These are phyloP conservation scores for Zaprionus lineosus DNA, from an alignment of 2,888 invertebrate species.

Conservation along the genomic window DNA sequence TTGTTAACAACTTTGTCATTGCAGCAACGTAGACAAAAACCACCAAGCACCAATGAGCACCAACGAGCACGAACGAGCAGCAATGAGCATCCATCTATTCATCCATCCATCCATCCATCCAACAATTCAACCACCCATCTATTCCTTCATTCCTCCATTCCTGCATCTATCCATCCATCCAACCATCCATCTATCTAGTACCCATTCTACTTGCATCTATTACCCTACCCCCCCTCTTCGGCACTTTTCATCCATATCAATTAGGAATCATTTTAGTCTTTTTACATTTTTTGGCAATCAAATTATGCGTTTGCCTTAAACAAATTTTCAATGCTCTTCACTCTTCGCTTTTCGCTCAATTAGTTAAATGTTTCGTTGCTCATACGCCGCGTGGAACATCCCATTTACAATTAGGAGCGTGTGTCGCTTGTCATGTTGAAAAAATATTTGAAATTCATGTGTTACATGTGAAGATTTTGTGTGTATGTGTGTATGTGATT, in stretches of 20 bases:
- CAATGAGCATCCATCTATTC: neutral
- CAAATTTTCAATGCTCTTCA: conserved; percentile 33
- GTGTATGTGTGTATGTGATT: conserved; percentile 1
- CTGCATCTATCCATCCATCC: too few relatives aligned
- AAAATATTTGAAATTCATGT: conserved; percentile 75
- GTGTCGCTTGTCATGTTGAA: conserved; percentile 65
- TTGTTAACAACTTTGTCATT: conserved; percentile 71
- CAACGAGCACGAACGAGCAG: neutral
- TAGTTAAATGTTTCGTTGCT: conserved; percentile 72
- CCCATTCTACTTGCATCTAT: too few relatives aligned
- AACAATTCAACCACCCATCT: neutral
- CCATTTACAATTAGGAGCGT: conserved; percentile 63
- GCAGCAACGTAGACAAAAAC: conserved; percentile 26
- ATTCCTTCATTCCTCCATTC: too few relatives aligned
- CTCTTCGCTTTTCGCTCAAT: conserved; percentile 54
- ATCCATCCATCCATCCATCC: too few relatives aligned
- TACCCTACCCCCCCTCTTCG: too few relatives aligned
- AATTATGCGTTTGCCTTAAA: conserved; percentile 53
- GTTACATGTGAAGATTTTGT: conserved; percentile 43
- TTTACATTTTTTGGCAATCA: conserved; percentile 50
- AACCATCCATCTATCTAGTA: too few relatives aligned
- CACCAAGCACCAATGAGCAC: neutral
- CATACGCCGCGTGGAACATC: conserved; percentile 39
- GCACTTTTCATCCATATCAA: conserved; percentile 34
- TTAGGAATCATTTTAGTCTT: conserved; percentile 49